Evolutionary conservation across 2,797 vertebrate species (phyloP).

Genomic region (Sarcophilus harrisii): DNA sequence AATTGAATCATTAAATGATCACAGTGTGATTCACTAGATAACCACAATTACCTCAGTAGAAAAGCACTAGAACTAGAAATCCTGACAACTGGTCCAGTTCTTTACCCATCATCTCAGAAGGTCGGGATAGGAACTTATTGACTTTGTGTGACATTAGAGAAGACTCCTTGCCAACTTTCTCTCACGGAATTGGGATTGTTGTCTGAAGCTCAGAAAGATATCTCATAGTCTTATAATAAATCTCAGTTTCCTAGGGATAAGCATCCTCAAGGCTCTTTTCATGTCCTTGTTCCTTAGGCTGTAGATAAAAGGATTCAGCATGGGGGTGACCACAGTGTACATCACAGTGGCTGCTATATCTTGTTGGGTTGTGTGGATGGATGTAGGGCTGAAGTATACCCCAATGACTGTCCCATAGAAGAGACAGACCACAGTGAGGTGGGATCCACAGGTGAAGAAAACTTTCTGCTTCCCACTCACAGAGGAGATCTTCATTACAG

Average conservation of each 20-base stretch:
- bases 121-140: background rate
- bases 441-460: no score
- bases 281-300: slow-evolving; percentile 69
- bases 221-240: background rate
- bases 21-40: background rate
- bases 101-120: no score
- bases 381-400: no score
- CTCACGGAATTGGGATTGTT: background rate
- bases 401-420: no score
- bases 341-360: slow-evolving; percentile 72
- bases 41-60: background rate
- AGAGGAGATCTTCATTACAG: no score
- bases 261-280: slow-evolving; percentile 38
- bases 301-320: slow-evolving; percentile 79
- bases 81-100: no score
- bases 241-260: background rate
- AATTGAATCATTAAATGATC: background rate
- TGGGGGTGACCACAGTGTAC: slow-evolving; percentile 74
- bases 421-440: no score
- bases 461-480: no score
- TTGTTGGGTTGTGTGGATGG: slow-evolving; percentile 45
- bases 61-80: background rate
- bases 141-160: background rate
- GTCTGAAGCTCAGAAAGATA: background rate
- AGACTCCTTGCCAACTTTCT: background rate